phyloP scores from a whole-genome alignment of 64 coral and sea anemone genomes.

The Astreopora myriophthalma region DNA sequence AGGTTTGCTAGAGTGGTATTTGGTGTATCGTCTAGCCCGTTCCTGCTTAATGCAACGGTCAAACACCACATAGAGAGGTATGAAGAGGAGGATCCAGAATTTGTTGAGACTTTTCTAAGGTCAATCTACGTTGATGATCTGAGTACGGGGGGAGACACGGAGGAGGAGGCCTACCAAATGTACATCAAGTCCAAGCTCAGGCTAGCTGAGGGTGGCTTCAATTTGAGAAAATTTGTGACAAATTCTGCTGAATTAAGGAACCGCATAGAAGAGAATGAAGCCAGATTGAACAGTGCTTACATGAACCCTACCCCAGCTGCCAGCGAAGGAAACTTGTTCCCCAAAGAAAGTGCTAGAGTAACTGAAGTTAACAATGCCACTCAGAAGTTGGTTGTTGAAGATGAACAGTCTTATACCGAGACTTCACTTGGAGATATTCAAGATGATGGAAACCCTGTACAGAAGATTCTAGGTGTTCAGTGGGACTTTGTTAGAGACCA shows the following conservation, averaged over 20 bases:
- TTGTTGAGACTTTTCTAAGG: neutral
- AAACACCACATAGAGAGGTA: slow-evolving; percentile 10
- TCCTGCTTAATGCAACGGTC: slow-evolving; percentile 39
- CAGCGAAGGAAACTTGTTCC: too few relatives aligned
- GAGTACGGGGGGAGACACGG: neutral
- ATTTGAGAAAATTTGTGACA: slow-evolving; percentile 44
- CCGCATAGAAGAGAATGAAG: neutral
- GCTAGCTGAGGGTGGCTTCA: slow-evolving; percentile 53
- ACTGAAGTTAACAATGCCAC: too few relatives aligned
- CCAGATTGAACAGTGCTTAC: neutral
- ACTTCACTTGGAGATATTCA: too few relatives aligned
- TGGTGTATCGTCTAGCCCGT: slow-evolving; percentile 15
- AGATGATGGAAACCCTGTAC: neutral
- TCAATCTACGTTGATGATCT: slow-evolving; percentile 48
- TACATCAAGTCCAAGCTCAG: slow-evolving; percentile 26
- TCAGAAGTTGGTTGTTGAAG: too few relatives aligned
- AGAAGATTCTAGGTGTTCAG: neutral
- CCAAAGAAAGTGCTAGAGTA: too few relatives aligned
- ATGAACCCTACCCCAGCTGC: too few relatives aligned
- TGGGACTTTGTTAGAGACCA: neutral
- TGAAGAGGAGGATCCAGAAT: neutral
- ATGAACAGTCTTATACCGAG: too few relatives aligned
- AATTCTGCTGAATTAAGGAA: neutral
- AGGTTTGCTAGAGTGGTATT: slow-evolving; percentile 53
- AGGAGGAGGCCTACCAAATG: neutral